phyloP scores from a whole-genome alignment of 2,888 invertebrate species.

The Pogonocherus hispidulus region DNA sequence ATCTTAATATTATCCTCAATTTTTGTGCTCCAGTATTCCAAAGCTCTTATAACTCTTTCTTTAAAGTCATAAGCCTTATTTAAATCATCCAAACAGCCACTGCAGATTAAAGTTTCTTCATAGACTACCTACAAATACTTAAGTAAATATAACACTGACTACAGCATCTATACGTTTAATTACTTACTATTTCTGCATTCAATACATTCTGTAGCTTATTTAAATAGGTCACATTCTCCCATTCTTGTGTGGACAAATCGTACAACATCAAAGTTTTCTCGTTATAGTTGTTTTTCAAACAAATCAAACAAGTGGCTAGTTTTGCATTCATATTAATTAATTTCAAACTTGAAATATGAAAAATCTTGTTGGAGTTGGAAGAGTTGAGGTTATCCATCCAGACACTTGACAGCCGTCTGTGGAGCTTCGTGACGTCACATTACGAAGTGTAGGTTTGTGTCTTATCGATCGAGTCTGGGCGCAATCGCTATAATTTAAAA shows the following conservation, averaged over 20 bases:
- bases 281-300: constrained; percentile 11
- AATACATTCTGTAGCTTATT: constrained; percentile 15
- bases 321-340: constrained; percentile 5
- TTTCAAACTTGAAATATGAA: background rate
- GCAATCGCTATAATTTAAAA: background rate
- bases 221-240: constrained; percentile 22
- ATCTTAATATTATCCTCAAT: constrained; percentile 1
- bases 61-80: constrained; percentile 53
- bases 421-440: too few relatives aligned
- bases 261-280: constrained; percentile 5
- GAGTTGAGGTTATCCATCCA: constrained; percentile 11
- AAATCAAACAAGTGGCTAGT: constrained; percentile 12
- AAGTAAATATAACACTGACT: background rate
- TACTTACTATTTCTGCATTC: constrained; percentile 27
- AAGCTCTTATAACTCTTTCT: constrained; percentile 53
- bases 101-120: constrained; percentile 42
- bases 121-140: constrained; percentile 38
- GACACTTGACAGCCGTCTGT: constrained; percentile 7
- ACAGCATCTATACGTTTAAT: background rate
- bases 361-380: background rate
- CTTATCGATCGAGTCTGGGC: constrained; percentile 2
- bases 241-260: constrained; percentile 17
- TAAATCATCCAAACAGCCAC: constrained; percentile 37
- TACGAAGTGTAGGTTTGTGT: background rate
- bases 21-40: constrained; percentile 48